Evolutionary conservation across 2,113 vertebrate species (phyloP).

Genomic region (Pimephales promelas): DNA sequence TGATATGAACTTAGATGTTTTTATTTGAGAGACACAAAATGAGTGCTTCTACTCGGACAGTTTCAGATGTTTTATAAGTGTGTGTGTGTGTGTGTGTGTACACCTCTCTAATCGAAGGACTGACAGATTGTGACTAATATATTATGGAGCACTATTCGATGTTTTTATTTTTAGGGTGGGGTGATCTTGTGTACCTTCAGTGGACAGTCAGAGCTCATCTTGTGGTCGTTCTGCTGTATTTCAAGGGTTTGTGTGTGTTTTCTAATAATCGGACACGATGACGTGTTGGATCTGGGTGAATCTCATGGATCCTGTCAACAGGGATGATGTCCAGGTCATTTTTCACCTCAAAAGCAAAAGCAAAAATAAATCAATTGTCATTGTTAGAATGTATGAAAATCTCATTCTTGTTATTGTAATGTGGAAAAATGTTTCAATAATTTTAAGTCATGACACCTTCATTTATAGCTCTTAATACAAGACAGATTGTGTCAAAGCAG

Average conservation of each 20-base stretch:
- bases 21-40: not conserved
- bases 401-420: not conserved
- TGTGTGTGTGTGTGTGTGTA: not conserved
- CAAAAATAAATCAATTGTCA: not conserved
- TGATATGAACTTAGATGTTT: constrained; percentile 13
- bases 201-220: not conserved
- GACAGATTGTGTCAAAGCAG: too few relatives aligned
- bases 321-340: not conserved
- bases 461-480: too few relatives aligned
- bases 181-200: not conserved
- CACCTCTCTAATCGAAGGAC: constrained; percentile 12
- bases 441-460: not conserved
- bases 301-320: not conserved
- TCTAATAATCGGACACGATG: constrained; percentile 25
- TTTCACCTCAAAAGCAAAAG: not conserved
- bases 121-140: constrained; percentile 42
- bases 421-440: not conserved
- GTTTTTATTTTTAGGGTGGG: constrained; percentile 2
- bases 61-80: constrained; percentile 17
- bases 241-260: not conserved
- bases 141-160: constrained; percentile 38
- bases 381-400: not conserved
- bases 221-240: constrained; percentile 17
- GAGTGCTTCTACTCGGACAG: not conserved
- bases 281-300: not conserved